Evolutionary conservation across 2,888 invertebrate genomes (phyloP).

Genomic region (Nomada fabriciana): DNA sequence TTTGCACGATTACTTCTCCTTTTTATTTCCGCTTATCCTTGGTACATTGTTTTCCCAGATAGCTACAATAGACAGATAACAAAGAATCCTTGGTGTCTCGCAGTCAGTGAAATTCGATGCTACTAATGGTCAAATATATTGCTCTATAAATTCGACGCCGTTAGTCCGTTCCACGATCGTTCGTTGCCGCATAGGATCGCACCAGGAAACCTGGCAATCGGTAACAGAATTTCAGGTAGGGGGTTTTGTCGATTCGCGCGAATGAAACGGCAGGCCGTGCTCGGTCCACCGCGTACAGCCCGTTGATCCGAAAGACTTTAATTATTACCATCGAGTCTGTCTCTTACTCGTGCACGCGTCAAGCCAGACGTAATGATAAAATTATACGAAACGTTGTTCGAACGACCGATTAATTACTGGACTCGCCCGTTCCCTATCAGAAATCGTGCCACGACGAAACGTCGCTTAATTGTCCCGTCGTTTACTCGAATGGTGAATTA

Average conservation of each 20-base stretch:
- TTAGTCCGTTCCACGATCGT: neutral
- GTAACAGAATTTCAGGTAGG: conserved; percentile 1
- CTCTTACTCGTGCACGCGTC: conserved; percentile 50
- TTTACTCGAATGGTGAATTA: too few species aligned
- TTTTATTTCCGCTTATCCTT: neutral
- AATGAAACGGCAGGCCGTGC: conserved; percentile 26
- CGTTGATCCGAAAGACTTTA: conserved; percentile 75
- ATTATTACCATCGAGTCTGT: conserved; percentile 72
- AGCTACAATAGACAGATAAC: too few species aligned
- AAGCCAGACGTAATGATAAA: conserved; percentile 63
- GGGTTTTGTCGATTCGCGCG: neutral
- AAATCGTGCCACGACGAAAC: conserved; percentile 28
- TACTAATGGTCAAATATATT: neutral
- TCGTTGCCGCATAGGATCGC: neutral
- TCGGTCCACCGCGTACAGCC: conserved; percentile 52
- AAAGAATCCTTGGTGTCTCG: too few species aligned
- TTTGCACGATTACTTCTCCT: neutral
- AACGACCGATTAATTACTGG: conserved; percentile 62
- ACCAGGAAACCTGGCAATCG: neutral
- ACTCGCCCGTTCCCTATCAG: neutral
- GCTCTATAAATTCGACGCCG: neutral
- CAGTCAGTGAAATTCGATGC: too few species aligned
- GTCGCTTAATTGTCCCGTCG: conserved; percentile 42
- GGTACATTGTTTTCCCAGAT: too few species aligned
- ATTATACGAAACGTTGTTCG: conserved; percentile 65